Conservation (phyloP, 2,888 invertebrate genomes). For the Allacma fusca region DNA sequence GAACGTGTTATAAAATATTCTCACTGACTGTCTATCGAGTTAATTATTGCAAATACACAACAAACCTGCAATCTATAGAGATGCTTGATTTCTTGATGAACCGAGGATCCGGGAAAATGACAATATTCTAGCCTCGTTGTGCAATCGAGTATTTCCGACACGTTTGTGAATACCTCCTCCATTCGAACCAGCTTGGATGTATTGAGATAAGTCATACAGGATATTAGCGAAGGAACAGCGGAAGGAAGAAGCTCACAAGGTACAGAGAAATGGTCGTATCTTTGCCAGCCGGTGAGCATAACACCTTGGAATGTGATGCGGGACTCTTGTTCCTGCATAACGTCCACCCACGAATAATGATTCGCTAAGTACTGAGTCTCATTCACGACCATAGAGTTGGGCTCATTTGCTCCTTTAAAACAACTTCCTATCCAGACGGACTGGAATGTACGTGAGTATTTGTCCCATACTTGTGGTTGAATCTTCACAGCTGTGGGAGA, state of each 20-base stretch:
- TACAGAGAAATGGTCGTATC: conserved; percentile 74
- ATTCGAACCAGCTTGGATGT: conserved; percentile 45
- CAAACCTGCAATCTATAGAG: conserved; percentile 46
- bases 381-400: conserved; percentile 66
- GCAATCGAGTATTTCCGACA: conserved; percentile 51
- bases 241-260: conserved; percentile 73
- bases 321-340: conserved; percentile 64
- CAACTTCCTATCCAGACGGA: conserved; percentile 83
- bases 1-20: no score
- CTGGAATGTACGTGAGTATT: conserved; percentile 71
- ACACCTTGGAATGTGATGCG: conserved; percentile 70
- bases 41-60: no score
- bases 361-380: conserved; percentile 74
- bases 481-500: conserved; percentile 59
- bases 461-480: conserved; percentile 66
- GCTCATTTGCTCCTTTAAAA: conserved; percentile 75
- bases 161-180: conserved; percentile 52
- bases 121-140: conserved; percentile 52
- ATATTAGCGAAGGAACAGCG: conserved; percentile 71
- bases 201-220: conserved; percentile 68
- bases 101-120: conserved; percentile 56
- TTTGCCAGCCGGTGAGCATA: conserved; percentile 74
- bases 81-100: conserved; percentile 50
- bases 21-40: no score
- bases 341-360: conserved; percentile 75